A percentile compares a stretch with the other conserved stretches of the same genome.
phyloP scores from a whole-genome alignment of 2,888 invertebrate genomes.

The Tachina lurida region DNA sequence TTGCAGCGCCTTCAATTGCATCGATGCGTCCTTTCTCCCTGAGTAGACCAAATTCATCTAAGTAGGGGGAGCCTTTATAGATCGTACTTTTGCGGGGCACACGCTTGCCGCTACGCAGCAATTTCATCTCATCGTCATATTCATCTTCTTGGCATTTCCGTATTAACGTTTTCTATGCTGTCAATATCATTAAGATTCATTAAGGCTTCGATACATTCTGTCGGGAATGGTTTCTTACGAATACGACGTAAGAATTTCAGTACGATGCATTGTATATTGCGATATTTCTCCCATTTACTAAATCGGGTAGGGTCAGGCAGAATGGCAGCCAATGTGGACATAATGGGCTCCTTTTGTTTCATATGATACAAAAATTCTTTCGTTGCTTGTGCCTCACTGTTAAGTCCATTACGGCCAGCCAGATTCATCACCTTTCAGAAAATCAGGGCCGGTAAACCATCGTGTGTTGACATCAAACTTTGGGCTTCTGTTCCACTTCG shows the following conservation, averaged over 20 bases:
- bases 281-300: not conserved
- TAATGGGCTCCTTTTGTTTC: not conserved
- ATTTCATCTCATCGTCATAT: not conserved
- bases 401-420: no score
- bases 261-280: conserved; percentile 1
- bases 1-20: no score
- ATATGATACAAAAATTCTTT: not conserved
- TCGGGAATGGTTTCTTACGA: no score
- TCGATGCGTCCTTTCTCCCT: no score
- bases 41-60: not conserved
- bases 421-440: conserved; percentile 62
- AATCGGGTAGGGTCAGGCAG: not conserved
- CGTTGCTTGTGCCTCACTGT: not conserved
- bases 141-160: not conserved
- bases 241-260: not conserved
- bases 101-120: not conserved
- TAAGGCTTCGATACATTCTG: no score
- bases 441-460: conserved; percentile 55
- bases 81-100: not conserved
- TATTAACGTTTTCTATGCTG: not conserved
- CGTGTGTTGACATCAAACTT: no score
- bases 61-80: not conserved
- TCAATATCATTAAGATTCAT: no score
- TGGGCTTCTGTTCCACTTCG: no score
- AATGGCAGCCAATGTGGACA: no score